Evolutionary conservation across 2,113 vertebrate species (phyloP).

Genomic region (Zingel zingel): DNA sequence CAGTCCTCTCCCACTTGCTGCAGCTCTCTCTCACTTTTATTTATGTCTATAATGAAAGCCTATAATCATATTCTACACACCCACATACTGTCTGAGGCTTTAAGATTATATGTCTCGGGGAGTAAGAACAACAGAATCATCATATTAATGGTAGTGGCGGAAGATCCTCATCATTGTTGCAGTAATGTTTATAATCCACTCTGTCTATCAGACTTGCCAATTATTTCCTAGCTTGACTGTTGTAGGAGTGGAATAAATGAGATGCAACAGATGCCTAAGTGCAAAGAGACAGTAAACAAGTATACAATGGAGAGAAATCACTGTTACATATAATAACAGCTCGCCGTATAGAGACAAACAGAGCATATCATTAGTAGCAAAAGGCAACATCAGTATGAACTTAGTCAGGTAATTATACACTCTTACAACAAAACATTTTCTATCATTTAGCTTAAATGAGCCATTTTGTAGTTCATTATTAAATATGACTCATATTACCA

Average conservation of each 20-base stretch:
- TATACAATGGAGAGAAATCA: slow-evolving; percentile 25
- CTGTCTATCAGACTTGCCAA: slow-evolving; percentile 73
- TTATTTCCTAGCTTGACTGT: slow-evolving; percentile 49
- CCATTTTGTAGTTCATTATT: not conserved
- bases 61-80: slow-evolving; percentile 79
- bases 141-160: slow-evolving; percentile 69
- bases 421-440: not conserved
- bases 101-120: slow-evolving; percentile 72
- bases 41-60: slow-evolving; percentile 72
- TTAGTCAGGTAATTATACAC: not conserved
- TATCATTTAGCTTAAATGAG: not conserved
- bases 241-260: slow-evolving; percentile 48
- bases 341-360: slow-evolving; percentile 14
- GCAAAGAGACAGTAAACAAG: slow-evolving; percentile 48
- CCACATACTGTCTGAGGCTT: slow-evolving; percentile 63
- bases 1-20: slow-evolving; percentile 18
- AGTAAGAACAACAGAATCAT: slow-evolving; percentile 75
- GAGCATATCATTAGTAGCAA: slow-evolving; percentile 13
- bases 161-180: slow-evolving; percentile 62
- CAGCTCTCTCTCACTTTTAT: slow-evolving; percentile 45
- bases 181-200: slow-evolving; percentile 73
- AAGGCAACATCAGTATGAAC: slow-evolving; percentile 1
- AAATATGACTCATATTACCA: not conserved
- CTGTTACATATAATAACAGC: slow-evolving; percentile 10
- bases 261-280: slow-evolving; percentile 62